A percentile compares a stretch with the other conserved stretches of the same genome.
Conservation (phyloP, 2,888 invertebrate genomes). For the Ochropleura plecta region DNA sequence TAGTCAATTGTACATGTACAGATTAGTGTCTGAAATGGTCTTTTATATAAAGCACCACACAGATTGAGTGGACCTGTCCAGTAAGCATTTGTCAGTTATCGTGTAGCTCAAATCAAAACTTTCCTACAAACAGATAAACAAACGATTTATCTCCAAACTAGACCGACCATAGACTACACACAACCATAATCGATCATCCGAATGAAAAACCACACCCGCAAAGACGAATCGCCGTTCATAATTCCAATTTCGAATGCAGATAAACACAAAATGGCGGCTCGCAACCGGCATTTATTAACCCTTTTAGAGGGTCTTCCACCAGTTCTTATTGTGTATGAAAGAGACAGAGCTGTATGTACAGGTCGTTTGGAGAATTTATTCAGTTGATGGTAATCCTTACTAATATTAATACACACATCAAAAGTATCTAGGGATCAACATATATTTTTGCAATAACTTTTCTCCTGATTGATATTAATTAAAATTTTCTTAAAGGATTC, state of each 20-base stretch:
- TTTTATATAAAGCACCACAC: too few relatives aligned
- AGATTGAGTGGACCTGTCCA: too few relatives aligned
- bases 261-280: slow-evolving; percentile 85
- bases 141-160: slow-evolving; percentile 27
- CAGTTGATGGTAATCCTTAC: too few relatives aligned
- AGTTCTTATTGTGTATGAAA: not conserved
- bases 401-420: too few relatives aligned
- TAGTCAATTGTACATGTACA: too few relatives aligned
- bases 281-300: slow-evolving; percentile 86
- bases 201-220: slow-evolving; percentile 70
- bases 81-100: too few relatives aligned
- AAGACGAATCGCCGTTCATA: slow-evolving; percentile 83
- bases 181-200: slow-evolving; percentile 72
- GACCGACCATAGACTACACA: slow-evolving; percentile 61
- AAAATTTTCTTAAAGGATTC: too few relatives aligned
- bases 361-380: too few relatives aligned
- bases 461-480: too few relatives aligned
- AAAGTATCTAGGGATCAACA: too few relatives aligned
- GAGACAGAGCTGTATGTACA: not conserved
- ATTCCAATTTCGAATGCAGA: slow-evolving; percentile 84
- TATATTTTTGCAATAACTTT: too few relatives aligned
- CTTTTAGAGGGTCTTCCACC: slow-evolving; percentile 59
- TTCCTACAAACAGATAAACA: slow-evolving; percentile 1
- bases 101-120: slow-evolving; percentile 5
- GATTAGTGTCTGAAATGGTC: too few relatives aligned